These are phyloP conservation scores for Epinotia brunnichana DNA, from an alignment of 2,888 invertebrate species.

Conservation along the genomic window DNA sequence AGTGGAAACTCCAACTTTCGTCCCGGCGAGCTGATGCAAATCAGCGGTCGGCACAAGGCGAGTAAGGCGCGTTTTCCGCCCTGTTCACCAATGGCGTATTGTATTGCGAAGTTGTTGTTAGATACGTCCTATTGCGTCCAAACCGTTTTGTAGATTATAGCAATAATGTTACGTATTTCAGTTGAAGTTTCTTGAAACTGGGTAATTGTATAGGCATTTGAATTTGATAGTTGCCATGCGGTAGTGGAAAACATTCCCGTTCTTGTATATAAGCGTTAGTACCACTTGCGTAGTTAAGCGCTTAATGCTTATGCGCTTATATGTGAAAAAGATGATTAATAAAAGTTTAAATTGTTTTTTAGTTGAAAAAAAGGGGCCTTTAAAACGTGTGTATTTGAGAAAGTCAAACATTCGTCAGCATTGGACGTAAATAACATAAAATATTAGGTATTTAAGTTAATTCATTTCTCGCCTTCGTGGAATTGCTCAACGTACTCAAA, in stretches of 20 bases:
- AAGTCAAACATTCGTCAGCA: too few relatives aligned
- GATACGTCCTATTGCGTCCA: not conserved
- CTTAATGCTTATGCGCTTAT: too few relatives aligned
- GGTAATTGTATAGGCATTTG: not conserved
- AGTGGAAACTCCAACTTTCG: slow-evolving; percentile 25
- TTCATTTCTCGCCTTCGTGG: too few relatives aligned
- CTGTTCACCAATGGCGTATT: not conserved
- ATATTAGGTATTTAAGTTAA: too few relatives aligned
- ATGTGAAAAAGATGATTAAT: too few relatives aligned
- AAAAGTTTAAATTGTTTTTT: too few relatives aligned
- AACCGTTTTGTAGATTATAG: not conserved
- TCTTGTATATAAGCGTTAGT: not conserved
- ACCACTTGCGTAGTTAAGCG: too few relatives aligned
- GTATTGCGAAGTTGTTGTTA: not conserved
- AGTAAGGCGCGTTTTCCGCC: slow-evolving; percentile 5
- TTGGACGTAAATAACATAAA: too few relatives aligned
- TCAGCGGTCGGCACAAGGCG: slow-evolving; percentile 21
- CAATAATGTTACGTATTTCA: not conserved
- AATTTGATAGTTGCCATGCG: not conserved
- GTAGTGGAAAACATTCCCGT: not conserved
- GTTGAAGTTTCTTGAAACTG: not conserved
- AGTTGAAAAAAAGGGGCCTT: too few relatives aligned
- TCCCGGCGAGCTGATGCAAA: slow-evolving; percentile 31
- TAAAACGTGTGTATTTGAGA: too few relatives aligned
- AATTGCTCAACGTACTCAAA: too few relatives aligned